Evolutionary conservation across 1,140 invertebrate genomes (phyloP).

Genomic region (Oedothorax gibbosus): DNA sequence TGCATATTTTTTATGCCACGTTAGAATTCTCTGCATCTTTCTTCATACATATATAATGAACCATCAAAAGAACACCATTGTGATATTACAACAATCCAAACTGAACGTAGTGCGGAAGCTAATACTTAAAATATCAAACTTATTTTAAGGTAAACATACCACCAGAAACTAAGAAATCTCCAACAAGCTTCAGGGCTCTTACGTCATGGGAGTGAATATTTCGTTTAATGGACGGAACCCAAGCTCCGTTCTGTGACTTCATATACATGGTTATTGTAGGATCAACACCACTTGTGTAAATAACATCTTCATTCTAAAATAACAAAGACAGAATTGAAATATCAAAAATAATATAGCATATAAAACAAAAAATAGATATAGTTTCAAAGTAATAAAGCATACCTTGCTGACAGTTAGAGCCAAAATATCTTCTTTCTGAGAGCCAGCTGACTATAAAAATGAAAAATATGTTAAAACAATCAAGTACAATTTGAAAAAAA

Average conservation of each 20-base stretch:
- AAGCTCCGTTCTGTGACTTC: conserved; percentile 74
- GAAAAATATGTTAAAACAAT: not conserved
- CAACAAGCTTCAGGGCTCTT: conserved; percentile 75
- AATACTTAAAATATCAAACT: not conserved
- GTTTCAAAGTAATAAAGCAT: conserved; percentile 7
- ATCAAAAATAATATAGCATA: not conserved
- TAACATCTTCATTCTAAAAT: conserved; percentile 63
- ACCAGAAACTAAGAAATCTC: conserved; percentile 77
- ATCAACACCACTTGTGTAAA: conserved; percentile 76
- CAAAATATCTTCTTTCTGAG: conserved; percentile 84
- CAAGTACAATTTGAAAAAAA: not conserved
- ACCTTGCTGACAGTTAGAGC: conserved; percentile 78
- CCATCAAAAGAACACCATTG: too few relatives aligned
- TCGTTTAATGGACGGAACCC: conserved; percentile 83
- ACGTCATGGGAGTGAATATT: conserved; percentile 88
- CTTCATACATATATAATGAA: too few relatives aligned
- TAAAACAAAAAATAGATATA: not conserved
- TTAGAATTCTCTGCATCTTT: too few relatives aligned
- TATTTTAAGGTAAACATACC: conserved; percentile 68
- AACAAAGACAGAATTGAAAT: not conserved
- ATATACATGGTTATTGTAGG: conserved; percentile 80
- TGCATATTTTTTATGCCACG: too few relatives aligned
- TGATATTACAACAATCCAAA: too few relatives aligned
- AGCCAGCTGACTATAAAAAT: conserved; percentile 68
- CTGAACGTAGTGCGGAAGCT: too few relatives aligned